A percentile compares a stretch with the other conserved stretches of the same genome.
Evolutionary conservation across 2,888 invertebrate genomes (phyloP).

Genomic region (Drosophila tanythrix): DNA sequence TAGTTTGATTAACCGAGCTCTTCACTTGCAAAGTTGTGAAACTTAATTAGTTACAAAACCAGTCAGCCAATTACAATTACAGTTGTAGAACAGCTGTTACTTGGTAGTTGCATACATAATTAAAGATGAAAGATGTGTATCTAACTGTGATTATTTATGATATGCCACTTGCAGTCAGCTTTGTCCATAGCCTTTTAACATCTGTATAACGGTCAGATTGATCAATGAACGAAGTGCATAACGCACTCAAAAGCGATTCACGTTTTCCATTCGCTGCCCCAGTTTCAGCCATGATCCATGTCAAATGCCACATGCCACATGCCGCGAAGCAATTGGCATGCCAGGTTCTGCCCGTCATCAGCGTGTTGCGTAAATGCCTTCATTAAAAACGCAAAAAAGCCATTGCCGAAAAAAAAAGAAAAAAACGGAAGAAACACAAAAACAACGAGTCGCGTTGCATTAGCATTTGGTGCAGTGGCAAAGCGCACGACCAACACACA

Average conservation of each 20-base stretch:
- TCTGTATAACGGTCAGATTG: conserved; percentile 13
- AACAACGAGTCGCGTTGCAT: not conserved
- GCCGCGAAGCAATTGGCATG: conserved; percentile 20
- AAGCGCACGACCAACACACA: conserved; percentile 52
- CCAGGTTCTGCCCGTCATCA: not conserved
- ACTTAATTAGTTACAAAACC: not conserved
- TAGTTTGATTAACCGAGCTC: not conserved
- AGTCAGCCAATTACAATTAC: not conserved
- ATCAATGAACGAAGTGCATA: not conserved
- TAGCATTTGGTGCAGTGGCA: conserved; percentile 26
- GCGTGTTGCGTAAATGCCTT: conserved; percentile 51
- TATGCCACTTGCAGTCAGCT: not conserved
- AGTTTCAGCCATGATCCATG: not conserved
- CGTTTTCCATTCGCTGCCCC: conserved; percentile 1
- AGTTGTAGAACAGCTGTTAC: not conserved
- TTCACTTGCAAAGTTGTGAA: not conserved
- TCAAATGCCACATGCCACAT: not conserved
- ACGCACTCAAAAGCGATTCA: conserved; percentile 19
- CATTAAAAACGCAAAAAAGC: conserved; percentile 50
- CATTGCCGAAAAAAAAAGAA: conserved; percentile 28
- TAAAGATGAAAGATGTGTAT: not conserved
- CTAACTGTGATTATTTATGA: not conserved
- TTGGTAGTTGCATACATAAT: not conserved
- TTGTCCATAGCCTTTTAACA: not conserved
- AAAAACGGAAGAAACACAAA: not conserved